These are phyloP conservation scores for Eristalis intricaria DNA, from an alignment of 2,888 invertebrate species.

Conservation along the genomic window DNA sequence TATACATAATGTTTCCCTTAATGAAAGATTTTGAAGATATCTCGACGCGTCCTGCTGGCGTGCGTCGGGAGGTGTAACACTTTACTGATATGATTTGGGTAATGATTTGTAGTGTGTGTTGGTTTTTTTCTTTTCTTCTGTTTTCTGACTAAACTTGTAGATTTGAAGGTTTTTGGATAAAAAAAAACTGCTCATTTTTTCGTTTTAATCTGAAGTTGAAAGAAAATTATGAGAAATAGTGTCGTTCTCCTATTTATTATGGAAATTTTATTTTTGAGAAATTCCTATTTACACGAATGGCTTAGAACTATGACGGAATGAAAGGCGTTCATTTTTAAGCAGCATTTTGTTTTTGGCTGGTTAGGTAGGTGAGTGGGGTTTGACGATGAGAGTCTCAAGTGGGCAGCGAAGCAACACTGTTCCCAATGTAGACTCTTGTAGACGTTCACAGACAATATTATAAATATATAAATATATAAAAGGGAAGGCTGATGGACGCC, in stretches of 20 bases:
- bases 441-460: too few species aligned
- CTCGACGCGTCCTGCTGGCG: constrained; percentile 18
- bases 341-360: not conserved
- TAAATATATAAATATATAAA: too few species aligned
- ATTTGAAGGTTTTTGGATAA: constrained; percentile 6
- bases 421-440: too few species aligned
- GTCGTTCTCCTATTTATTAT: not conserved
- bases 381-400: not conserved
- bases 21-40: constrained; percentile 52
- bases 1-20: constrained; percentile 66
- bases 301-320: not conserved
- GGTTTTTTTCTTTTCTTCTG: not conserved
- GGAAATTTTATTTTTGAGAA: not conserved
- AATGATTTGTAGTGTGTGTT: constrained; percentile 39
- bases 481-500: too few species aligned
- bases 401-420: too few species aligned
- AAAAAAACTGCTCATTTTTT: not conserved
- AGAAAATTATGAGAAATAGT: constrained; percentile 6
- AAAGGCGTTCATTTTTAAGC: not conserved
- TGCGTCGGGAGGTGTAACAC: constrained; percentile 50
- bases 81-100: constrained; percentile 70
- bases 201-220: not conserved
- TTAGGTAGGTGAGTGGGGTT: not conserved
- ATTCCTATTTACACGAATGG: not conserved
- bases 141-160: constrained; percentile 10